Conservation (phyloP, 2,888 invertebrate species). For the Dinocampus coccinellae region DNA sequence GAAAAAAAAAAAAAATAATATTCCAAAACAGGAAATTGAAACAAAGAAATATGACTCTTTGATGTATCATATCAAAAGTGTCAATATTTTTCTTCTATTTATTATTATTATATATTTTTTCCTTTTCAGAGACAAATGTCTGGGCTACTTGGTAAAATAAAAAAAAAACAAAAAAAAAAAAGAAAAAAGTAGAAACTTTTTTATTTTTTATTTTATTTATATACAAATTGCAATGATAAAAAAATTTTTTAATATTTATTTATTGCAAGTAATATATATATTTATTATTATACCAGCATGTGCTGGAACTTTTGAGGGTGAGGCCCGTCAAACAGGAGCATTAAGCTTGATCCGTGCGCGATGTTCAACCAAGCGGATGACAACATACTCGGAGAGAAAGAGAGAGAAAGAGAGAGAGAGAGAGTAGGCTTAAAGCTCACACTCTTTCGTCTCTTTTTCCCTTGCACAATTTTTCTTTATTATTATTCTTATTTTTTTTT, state of each 20-base stretch:
- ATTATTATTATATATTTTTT: too few species aligned
- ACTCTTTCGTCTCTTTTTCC: too few species aligned
- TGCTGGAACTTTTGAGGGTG: conserved; percentile 44
- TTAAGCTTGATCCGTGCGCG: conserved; percentile 68
- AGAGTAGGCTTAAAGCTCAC: conserved; percentile 59
- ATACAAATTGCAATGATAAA: too few species aligned
- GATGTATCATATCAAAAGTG: background rate
- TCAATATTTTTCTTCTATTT: too few species aligned
- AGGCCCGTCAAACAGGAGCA: conserved; percentile 66
- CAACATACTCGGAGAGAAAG: conserved; percentile 68
- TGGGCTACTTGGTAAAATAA: too few species aligned
- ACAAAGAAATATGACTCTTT: background rate
- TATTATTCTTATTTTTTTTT: conserved; percentile 13
- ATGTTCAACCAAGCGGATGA: conserved; percentile 69
- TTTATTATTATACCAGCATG: conserved; percentile 21
- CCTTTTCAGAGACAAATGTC: too few species aligned
- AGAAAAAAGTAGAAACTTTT: too few species aligned
- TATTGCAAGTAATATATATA: background rate
- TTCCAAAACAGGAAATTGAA: background rate
- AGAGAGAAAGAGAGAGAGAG: too few species aligned
- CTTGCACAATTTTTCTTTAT: conserved; percentile 26
- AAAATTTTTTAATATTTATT: too few species aligned
- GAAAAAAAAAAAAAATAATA: too few species aligned
- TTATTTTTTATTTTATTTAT: too few species aligned
- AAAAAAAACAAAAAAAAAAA: too few species aligned